Percentiles rank a stretch among this genome's conserved stretches.
These are phyloP conservation scores for Umimayanthus kanabou DNA, from an alignment of 92 coral and sea anemone species.

Conservation along the genomic window DNA sequence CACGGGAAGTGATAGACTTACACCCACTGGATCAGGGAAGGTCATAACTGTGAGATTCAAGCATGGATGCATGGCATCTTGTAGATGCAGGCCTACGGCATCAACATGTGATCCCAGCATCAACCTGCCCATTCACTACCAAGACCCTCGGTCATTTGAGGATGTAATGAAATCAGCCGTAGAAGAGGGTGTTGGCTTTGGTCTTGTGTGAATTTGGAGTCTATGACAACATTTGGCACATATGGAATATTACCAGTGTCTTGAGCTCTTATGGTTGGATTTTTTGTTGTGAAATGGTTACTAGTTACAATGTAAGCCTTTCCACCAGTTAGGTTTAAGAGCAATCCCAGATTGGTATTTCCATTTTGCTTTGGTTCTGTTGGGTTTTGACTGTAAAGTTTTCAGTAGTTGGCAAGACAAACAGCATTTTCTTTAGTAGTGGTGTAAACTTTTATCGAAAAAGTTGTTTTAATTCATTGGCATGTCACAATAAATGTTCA, in stretches of 20 bases:
- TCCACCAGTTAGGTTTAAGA: background rate
- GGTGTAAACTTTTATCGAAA: conserved; percentile 1
- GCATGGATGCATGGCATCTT: conserved; percentile 55
- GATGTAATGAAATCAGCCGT: conserved; percentile 38
- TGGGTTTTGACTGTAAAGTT: background rate
- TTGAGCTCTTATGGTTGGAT: background rate
- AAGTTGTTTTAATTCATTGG: conserved; percentile 1
- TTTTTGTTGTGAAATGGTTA: background rate
- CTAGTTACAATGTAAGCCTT: background rate
- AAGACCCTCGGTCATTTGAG: conserved; percentile 39
- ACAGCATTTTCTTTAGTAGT: conserved; percentile 7
- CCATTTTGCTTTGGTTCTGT: conserved; percentile 14
- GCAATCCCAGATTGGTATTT: conserved; percentile 1
- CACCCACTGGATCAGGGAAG: conserved; percentile 66
- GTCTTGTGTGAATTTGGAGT: conserved; percentile 34
- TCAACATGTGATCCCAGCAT: conserved; percentile 61
- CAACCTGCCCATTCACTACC: conserved; percentile 57
- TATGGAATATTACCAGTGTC: conserved; percentile 6
- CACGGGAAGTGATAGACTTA: conserved; percentile 60
- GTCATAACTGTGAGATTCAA: conserved; percentile 49
- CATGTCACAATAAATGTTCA: conserved; percentile 7
- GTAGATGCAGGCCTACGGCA: conserved; percentile 67
- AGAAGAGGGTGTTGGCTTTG: conserved; percentile 49
- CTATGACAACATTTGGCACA: background rate
- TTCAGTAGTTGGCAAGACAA: conserved; percentile 1